Percentiles rank a stretch among this genome's conserved stretches.
phyloP scores from a whole-genome alignment of 2,797 vertebrate genomes.

The Notolabrus celidotus region DNA sequence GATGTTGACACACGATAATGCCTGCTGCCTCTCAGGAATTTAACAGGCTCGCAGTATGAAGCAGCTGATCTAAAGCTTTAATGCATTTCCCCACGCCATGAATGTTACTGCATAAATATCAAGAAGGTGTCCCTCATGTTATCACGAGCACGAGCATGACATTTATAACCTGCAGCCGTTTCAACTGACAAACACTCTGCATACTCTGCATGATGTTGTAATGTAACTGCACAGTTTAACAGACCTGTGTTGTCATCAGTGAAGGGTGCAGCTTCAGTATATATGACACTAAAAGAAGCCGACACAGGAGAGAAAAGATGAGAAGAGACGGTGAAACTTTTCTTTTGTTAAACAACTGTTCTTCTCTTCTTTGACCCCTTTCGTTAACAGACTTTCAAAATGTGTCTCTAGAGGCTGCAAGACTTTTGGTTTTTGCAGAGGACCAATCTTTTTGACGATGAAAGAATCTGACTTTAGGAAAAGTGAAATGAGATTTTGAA shows the following conservation, averaged over 20 bases:
- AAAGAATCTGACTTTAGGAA: background rate
- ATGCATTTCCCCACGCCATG: background rate
- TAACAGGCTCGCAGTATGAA: background rate
- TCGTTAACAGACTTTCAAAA: constrained; percentile 1
- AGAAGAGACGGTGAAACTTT: background rate
- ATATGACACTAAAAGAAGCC: too few relatives aligned
- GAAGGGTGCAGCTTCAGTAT: too few relatives aligned
- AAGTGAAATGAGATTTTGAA: background rate
- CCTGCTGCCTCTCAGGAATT: background rate
- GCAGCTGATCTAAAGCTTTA: background rate
- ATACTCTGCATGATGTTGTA: too few relatives aligned
- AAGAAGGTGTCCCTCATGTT: background rate
- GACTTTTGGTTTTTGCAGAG: background rate
- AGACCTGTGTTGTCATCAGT: too few relatives aligned
- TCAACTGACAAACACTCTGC: too few relatives aligned
- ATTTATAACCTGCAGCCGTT: too few relatives aligned
- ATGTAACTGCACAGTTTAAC: too few relatives aligned
- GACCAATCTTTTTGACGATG: background rate
- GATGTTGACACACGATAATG: constrained; percentile 11
- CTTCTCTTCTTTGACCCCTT: background rate
- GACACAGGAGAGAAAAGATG: background rate
- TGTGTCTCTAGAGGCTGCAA: background rate
- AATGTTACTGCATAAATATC: constrained; percentile 1
- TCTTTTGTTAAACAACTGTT: too few relatives aligned
- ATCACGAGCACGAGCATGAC: background rate